phyloP scores from a whole-genome alignment of 2,888 invertebrate genomes.

The Terebella lapidaria region DNA sequence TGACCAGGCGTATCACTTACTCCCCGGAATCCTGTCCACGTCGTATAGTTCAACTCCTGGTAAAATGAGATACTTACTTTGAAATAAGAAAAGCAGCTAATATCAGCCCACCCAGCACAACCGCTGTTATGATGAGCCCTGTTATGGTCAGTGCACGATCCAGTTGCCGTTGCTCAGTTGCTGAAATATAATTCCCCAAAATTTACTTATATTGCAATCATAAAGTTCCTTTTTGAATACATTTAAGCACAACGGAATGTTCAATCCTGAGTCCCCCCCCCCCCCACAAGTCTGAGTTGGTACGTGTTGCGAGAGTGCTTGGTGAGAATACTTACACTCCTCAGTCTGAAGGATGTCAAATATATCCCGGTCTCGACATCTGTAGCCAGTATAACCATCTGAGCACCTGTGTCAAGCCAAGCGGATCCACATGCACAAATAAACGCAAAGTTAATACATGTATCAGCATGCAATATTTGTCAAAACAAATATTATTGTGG shows the following conservation, averaged over 20 bases:
- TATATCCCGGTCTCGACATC: background rate
- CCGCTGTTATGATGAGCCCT: background rate
- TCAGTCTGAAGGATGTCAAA: background rate
- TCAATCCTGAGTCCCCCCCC: too few species aligned
- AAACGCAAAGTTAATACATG: too few species aligned
- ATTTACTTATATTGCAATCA: background rate
- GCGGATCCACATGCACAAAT: too few species aligned
- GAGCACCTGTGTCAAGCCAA: slow-evolving; percentile 2
- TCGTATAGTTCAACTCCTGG: too few species aligned
- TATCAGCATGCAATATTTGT: too few species aligned
- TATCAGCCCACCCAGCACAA: background rate
- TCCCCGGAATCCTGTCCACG: too few species aligned
- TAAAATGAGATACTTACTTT: too few species aligned
- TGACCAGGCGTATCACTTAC: too few species aligned
- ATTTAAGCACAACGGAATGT: too few species aligned
- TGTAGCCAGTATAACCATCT: background rate
- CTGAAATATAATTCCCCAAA: background rate
- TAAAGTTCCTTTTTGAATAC: background rate
- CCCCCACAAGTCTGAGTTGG: too few species aligned
- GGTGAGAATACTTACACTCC: slow-evolving; percentile 1
- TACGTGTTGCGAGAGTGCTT: too few species aligned
- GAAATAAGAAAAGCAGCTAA: background rate
- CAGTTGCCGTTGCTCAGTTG: background rate
- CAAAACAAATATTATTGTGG: too few species aligned
- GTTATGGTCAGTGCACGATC: background rate